Percentiles rank a stretch among this genome's conserved stretches.
phyloP scores from a whole-genome alignment of 2,113 vertebrate genomes.

The Tursiops truncatus region DNA sequence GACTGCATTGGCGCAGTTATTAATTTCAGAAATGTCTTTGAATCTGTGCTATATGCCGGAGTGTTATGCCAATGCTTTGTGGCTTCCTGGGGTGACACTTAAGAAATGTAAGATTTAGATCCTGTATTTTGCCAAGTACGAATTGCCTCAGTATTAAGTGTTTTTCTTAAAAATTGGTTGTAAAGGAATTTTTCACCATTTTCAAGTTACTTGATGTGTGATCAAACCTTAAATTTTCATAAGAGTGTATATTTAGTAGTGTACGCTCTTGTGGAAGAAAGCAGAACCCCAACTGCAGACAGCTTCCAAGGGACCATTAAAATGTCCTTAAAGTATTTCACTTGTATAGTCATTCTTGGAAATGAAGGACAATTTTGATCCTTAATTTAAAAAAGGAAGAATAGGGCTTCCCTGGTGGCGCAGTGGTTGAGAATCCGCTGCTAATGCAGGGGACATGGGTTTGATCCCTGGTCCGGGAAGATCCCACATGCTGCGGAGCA shows the following conservation, averaged over 20 bases:
- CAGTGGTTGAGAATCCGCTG: not conserved
- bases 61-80: constrained; percentile 32
- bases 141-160: constrained; percentile 53
- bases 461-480: too few species aligned
- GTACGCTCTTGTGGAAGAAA: not conserved
- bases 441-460: not conserved
- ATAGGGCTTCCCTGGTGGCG: not conserved
- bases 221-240: constrained; percentile 2
- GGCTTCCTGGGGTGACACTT: constrained; percentile 60
- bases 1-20: constrained; percentile 57
- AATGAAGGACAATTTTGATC: constrained; percentile 11
- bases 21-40: constrained; percentile 69
- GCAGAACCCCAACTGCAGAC: not conserved
- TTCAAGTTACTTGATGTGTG: constrained; percentile 25
- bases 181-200: constrained; percentile 32
- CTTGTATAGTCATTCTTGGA: constrained; percentile 6
- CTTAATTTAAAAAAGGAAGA: not conserved
- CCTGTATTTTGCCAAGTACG: constrained; percentile 52
- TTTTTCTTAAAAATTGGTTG: constrained; percentile 44
- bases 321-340: constrained; percentile 28
- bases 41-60: constrained; percentile 28
- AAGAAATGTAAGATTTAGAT: constrained; percentile 48
- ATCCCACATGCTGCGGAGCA: too few species aligned
- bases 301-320: not conserved
- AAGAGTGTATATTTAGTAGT: not conserved